Base-by-base conservation (phyloP, 2,888 invertebrate genomes). In the Lasioglossum oenotherae region DNA sequence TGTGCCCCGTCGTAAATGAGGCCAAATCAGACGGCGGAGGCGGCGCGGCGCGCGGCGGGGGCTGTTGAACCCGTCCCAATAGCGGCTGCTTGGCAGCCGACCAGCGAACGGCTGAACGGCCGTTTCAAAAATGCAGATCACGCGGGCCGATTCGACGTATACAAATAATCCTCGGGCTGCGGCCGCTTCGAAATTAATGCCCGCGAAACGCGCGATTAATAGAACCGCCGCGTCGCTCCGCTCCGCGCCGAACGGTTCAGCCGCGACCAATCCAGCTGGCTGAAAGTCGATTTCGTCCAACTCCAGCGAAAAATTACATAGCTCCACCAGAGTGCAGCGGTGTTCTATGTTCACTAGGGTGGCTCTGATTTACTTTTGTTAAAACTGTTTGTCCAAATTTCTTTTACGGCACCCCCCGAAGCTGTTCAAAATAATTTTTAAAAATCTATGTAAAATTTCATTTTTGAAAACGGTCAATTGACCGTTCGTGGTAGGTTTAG, bases 1-100 rank as follows among this genome's bases (percentile, higher is more conserved):
- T 93, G 85, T 86, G 79, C 86, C 87, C 90, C 88, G 87, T 87
- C 91, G 91, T 93, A 93, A 94, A 94, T 93, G 93, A 94, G 92
- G 93, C 90, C 90, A 93, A 93, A 93, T 93, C 92, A 92, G 92
- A 90, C 91, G 90, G 90, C 89, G 87, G 91, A 79, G 80, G 79
- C 85, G 67, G 89, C 84, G 89, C 91, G 90, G 92, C 85, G 89
- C 84, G 89, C 91, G 90, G 92, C 85, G 89, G 92, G 90, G 92
- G 91, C 92, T 91, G 91, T 93, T 92, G 92, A 93, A 92, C 92
- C 91, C 91, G 82, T 86, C 81, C 81, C 87, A 86, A 88, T 88
- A 86, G 87, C 84, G 79, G 83, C 76, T 81, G 85, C 86, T 90
- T 86, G 91, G 82, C 90, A 89, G 80, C 87, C 82, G 85, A 84